Evolutionary conservation across 2,113 vertebrate species (phyloP).

Genomic region (Ranitomeya variabilis): DNA sequence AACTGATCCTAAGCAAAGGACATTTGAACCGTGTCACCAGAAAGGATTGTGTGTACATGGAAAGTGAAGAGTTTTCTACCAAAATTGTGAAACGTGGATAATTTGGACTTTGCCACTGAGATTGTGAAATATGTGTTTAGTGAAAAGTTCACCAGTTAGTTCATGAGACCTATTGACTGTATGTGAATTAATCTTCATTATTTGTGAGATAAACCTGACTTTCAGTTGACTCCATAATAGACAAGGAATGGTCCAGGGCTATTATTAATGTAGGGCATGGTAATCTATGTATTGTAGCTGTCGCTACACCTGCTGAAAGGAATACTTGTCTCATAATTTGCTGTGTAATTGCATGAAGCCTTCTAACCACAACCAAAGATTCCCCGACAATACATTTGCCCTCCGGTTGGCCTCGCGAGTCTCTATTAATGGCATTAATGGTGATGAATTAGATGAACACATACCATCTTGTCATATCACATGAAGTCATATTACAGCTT

Average conservation of each 20-base stretch:
- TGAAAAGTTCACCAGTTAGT: no score
- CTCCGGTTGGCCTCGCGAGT: background rate
- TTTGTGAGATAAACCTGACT: background rate
- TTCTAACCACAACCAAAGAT: background rate
- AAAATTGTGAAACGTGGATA: no score
- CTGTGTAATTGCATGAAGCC: background rate
- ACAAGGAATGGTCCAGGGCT: no score
- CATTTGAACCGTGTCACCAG: no score
- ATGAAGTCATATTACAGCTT: conserved; percentile 19
- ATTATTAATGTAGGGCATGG: background rate
- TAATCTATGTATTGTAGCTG: no score
- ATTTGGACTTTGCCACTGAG: no score
- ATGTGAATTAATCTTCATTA: background rate
- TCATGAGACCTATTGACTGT: no score
- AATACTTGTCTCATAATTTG: background rate
- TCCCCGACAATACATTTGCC: background rate
- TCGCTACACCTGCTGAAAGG: background rate
- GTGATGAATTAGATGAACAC: background rate
- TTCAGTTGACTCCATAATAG: background rate
- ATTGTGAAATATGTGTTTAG: no score
- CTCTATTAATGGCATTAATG: background rate
- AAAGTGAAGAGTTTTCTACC: no score
- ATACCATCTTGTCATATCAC: conserved; percentile 1
- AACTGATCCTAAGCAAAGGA: no score
- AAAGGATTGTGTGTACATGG: no score